phyloP scores from a whole-genome alignment of 2,797 vertebrate species.

The Lithobates sylvaticus region DNA sequence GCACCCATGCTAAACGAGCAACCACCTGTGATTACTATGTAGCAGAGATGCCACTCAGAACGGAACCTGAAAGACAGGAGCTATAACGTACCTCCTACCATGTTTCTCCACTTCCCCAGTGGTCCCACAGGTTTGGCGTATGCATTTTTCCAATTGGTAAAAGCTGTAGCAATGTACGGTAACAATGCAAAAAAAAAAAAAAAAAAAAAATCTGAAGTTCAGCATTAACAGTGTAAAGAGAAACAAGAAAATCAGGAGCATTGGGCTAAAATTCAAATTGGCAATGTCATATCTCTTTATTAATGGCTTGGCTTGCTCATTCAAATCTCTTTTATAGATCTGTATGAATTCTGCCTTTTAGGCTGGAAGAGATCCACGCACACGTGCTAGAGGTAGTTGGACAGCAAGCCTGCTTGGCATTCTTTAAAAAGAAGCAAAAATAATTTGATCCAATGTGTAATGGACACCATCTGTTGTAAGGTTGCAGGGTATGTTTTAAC shows the following conservation, averaged over 20 bases:
- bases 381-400: background rate
- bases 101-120: too few relatives aligned
- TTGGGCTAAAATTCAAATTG: background rate
- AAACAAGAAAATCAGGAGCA: background rate
- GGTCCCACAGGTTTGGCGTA: too few relatives aligned
- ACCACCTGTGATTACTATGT: too few relatives aligned
- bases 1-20: too few relatives aligned
- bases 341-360: background rate
- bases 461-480: slow-evolving; percentile 44
- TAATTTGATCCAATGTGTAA: slow-evolving; percentile 26
- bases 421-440: slow-evolving; percentile 30
- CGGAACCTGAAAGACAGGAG: too few relatives aligned
- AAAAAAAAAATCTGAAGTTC: too few relatives aligned
- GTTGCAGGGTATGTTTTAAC: slow-evolving; percentile 40
- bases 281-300: background rate
- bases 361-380: background rate
- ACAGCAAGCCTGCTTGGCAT: slow-evolving; percentile 32
- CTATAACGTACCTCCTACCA: too few relatives aligned
- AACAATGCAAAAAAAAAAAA: too few relatives aligned
- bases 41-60: too few relatives aligned
- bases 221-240: background rate
- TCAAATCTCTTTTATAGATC: background rate
- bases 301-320: background rate
- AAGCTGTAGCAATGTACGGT: too few relatives aligned
- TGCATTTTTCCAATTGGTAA: too few relatives aligned